Base-by-base conservation (phyloP, 1,140 invertebrate species). In the Bemisia tabaci region DNA sequence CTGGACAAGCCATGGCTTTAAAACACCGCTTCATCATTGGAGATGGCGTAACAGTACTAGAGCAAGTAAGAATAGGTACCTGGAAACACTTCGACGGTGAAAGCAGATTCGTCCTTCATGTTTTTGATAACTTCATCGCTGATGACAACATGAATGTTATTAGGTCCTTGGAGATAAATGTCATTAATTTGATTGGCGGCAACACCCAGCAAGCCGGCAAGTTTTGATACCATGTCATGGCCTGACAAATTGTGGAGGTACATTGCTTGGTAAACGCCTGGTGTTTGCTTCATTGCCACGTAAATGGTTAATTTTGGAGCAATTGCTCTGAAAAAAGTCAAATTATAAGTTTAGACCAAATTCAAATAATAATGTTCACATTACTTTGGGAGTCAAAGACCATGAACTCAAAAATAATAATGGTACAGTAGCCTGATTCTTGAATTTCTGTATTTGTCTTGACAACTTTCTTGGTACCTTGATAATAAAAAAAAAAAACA, bases 221-320 rank as follows among this genome's bases (percentile, higher is more conserved):
- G 75, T 74, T 91, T 91, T 66, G 79, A 78, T 22, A 83, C 75
- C 23, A 95, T 75, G 68, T 90, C 87, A 24, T 74, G 75, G 63
- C 84, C 84, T n/a, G 81, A 85, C 24, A 87, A 79, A 12, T 79
- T 79, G 59, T 87, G 82, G 67, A 95, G 77, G 73, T 91, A 93
- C 17, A 94, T 78, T n/a, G 89, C 88, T 77, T 89, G 86, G 81
- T 88, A 94, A 2, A 88, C 81, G 66, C 78, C 79, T 1, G 70
- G 68, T 60, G 77, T 79, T 71, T 84, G 82, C 65, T 88, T 84
- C 68, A 86, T 76, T 69, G 87, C 88, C 60, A 92, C 84, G 75
- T 91, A 94, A 22, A 94, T 78, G 1, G 89, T 92, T 65, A 92
- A 79, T 63, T 88, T 84, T 0, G 91, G 90, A 22, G 84, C 79